These are phyloP conservation scores for Hermaeophaga mercurialis DNA, from an alignment of 2,888 invertebrate species.

Conservation along the genomic window DNA sequence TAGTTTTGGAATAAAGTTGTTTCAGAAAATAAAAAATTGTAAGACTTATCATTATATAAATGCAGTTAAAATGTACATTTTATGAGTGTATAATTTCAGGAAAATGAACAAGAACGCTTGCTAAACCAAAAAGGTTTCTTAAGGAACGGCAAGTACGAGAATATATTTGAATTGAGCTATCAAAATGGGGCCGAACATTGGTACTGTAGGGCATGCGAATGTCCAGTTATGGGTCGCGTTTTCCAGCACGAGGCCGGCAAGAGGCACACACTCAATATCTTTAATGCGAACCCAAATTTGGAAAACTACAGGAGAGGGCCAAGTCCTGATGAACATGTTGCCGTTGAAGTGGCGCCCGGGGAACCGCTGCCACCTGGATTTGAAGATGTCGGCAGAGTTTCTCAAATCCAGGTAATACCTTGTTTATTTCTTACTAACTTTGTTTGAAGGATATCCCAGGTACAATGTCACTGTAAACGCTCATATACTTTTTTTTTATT, in stretches of 20 bases:
- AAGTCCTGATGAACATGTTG: conserved; percentile 28
- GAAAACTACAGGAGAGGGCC: conserved; percentile 23
- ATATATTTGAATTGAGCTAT: conserved; percentile 52
- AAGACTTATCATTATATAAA: too few relatives aligned
- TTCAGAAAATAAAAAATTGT: too few relatives aligned
- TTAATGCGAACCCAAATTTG: conserved; percentile 28
- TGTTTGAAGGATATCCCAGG: too few relatives aligned
- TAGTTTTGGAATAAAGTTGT: too few relatives aligned
- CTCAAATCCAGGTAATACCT: conserved; percentile 54
- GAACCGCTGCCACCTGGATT: conserved; percentile 75
- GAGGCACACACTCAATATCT: conserved; percentile 49
- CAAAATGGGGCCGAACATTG: conserved; percentile 52
- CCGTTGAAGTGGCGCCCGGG: conserved; percentile 61
- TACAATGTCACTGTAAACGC: too few relatives aligned
- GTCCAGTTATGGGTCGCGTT: conserved; percentile 55
- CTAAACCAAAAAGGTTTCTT: conserved; percentile 50
- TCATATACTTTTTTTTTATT: too few relatives aligned
- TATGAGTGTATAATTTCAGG: conserved; percentile 48
- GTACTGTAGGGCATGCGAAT: conserved; percentile 55
- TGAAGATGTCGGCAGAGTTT: conserved; percentile 63
- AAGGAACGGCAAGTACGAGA: conserved; percentile 51
- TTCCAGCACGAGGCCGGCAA: conserved; percentile 56
- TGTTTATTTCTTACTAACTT: too few relatives aligned
- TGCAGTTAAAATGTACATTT: too few relatives aligned
- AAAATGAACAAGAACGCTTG: conserved; percentile 51